phyloP scores from a whole-genome alignment of 2,888 invertebrate species.

The Polyommatus iphigenia region DNA sequence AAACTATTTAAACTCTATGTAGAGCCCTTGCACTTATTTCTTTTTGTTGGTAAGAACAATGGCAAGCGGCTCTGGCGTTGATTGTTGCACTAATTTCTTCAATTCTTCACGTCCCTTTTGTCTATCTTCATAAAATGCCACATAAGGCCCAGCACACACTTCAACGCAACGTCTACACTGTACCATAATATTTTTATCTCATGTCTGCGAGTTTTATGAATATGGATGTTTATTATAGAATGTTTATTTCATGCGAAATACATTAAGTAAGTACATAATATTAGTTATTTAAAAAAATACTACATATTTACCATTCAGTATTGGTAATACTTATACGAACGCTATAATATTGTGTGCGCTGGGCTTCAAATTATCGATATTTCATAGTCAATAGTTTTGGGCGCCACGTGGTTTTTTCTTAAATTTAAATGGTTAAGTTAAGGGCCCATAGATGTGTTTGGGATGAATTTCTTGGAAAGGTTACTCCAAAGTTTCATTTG shows the following conservation, averaged over 20 bases:
- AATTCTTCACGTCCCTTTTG: conserved; percentile 6
- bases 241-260: neutral
- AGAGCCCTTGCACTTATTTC: neutral
- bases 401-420: conserved; percentile 16
- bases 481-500: neutral
- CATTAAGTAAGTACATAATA: too few relatives aligned
- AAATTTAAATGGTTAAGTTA: neutral
- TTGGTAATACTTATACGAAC: neutral
- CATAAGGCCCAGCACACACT: neutral
- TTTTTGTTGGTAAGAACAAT: neutral
- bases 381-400: conserved; percentile 1
- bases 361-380: neutral
- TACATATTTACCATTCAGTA: too few relatives aligned
- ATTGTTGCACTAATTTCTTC: neutral
- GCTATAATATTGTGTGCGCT: neutral
- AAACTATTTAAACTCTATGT: neutral
- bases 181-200: neutral
- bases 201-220: too few relatives aligned
- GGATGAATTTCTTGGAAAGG: conserved; percentile 23
- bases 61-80: neutral
- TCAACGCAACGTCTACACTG: too few relatives aligned
- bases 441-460: neutral
- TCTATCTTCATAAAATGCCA: conserved; percentile 2
- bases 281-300: neutral
- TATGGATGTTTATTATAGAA: too few relatives aligned